Evolutionary conservation across 2,113 vertebrate genomes (phyloP).

Genomic region (Mugil cephalus): DNA sequence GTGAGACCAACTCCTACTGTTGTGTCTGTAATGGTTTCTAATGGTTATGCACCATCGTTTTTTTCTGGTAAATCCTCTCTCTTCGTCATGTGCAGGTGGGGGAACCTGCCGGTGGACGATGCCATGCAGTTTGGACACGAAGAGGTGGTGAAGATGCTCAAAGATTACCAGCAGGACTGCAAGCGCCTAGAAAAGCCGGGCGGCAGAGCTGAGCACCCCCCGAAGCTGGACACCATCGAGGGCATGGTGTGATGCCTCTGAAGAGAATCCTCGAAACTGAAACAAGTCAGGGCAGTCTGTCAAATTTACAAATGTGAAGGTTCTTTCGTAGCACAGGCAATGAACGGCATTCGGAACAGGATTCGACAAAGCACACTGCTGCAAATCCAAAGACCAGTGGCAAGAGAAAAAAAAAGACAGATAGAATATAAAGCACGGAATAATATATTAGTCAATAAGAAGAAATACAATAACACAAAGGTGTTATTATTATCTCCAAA

Average conservation of each 20-base stretch:
- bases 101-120: constrained; percentile 88
- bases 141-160: constrained; percentile 83
- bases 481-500: too few relatives aligned
- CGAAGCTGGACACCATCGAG: constrained; percentile 80
- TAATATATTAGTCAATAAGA: too few relatives aligned
- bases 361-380: not conserved
- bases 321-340: not conserved
- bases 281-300: constrained; percentile 18
- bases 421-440: not conserved
- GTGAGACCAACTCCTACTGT: constrained; percentile 60
- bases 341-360: not conserved
- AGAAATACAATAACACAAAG: too few relatives aligned
- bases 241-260: constrained; percentile 80
- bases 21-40: not conserved
- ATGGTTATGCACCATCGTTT: not conserved
- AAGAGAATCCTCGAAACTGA: not conserved
- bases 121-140: constrained; percentile 87
- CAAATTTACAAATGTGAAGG: constrained; percentile 1
- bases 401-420: not conserved
- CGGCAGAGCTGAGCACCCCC: constrained; percentile 54
- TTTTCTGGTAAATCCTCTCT: not conserved
- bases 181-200: constrained; percentile 31
- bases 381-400: not conserved
- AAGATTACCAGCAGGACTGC: constrained; percentile 85
- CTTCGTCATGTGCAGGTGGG: constrained; percentile 82